These are phyloP conservation scores for Leptinotarsa haldemani DNA, from an alignment of 2,888 invertebrate genomes.

Conservation along the genomic window DNA sequence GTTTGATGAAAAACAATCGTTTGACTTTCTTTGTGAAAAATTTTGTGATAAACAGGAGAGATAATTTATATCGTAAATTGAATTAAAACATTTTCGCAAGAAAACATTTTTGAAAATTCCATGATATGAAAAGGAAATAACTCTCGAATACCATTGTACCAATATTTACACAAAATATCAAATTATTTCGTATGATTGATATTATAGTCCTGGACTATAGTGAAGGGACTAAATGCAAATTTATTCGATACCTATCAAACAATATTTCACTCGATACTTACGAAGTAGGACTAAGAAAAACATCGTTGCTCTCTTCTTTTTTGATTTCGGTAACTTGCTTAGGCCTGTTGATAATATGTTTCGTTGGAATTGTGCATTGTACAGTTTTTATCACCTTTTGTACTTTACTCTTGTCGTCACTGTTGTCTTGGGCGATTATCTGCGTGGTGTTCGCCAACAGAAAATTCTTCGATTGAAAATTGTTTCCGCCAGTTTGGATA, in stretches of 20 bases:
- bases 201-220: too few species aligned
- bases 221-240: too few species aligned
- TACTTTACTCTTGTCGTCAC: constrained; percentile 55
- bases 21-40: too few species aligned
- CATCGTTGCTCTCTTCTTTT: constrained; percentile 78
- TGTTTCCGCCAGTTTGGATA: constrained; percentile 69
- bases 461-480: constrained; percentile 64
- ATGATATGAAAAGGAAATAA: too few species aligned
- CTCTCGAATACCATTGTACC: too few species aligned
- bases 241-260: neutral
- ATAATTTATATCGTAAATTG: too few species aligned
- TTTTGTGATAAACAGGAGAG: too few species aligned
- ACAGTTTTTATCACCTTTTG: constrained; percentile 59
- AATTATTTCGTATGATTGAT: too few species aligned
- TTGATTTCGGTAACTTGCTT: constrained; percentile 66
- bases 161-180: too few species aligned
- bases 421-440: constrained; percentile 53
- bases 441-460: constrained; percentile 59
- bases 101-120: too few species aligned
- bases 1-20: too few species aligned
- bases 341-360: constrained; percentile 58
- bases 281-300: constrained; percentile 80
- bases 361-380: constrained; percentile 58
- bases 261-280: constrained; percentile 52
- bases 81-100: too few species aligned